Percentiles rank a stretch among this genome's conserved stretches.
These are phyloP conservation scores for Littorina saxatilis DNA, from an alignment of 1,140 invertebrate genomes.

Conservation along the genomic window DNA sequence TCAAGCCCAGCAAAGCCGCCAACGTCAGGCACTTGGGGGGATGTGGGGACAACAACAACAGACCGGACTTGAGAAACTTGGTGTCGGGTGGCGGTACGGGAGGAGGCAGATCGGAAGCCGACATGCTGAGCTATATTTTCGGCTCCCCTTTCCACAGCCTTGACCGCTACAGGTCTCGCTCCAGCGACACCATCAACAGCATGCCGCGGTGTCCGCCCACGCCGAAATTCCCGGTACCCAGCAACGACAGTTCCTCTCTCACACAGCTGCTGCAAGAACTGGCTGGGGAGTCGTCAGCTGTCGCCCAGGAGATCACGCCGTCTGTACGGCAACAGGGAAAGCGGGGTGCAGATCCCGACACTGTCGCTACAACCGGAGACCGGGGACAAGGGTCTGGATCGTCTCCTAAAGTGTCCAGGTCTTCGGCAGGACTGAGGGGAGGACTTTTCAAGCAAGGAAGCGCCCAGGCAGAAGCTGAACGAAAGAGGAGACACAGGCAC, in stretches of 20 bases:
- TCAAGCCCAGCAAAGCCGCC: conserved; percentile 60
- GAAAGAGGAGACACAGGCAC: conserved; percentile 35
- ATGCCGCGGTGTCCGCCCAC: conserved; percentile 64
- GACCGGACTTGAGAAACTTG: conserved; percentile 45
- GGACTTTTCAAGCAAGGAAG: neutral
- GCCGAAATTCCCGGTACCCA: conserved; percentile 66
- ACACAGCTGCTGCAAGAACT: conserved; percentile 66
- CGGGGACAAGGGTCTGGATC: neutral
- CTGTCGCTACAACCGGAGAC: neutral
- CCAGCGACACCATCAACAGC: conserved; percentile 66
- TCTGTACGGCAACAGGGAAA: neutral
- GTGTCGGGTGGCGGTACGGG: conserved; percentile 33
- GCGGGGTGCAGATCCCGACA: neutral
- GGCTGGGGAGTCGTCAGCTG: conserved; percentile 48
- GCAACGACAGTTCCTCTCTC: conserved; percentile 56
- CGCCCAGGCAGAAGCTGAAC: conserved; percentile 3
- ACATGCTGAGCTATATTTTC: conserved; percentile 47
- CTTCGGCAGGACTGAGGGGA: neutral
- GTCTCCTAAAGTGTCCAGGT: neutral
- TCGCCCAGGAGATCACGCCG: conserved; percentile 32
- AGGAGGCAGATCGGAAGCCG: conserved; percentile 40
- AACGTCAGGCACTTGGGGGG: conserved; percentile 53
- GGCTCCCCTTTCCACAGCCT: conserved; percentile 47
- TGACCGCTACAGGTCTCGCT: conserved; percentile 59
- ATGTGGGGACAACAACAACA: too few species aligned